Evolutionary conservation across 2,797 vertebrate genomes (phyloP), one percentile per base, ranked within the genome.

Genomic region (Phalloptychus januarius): DNA sequence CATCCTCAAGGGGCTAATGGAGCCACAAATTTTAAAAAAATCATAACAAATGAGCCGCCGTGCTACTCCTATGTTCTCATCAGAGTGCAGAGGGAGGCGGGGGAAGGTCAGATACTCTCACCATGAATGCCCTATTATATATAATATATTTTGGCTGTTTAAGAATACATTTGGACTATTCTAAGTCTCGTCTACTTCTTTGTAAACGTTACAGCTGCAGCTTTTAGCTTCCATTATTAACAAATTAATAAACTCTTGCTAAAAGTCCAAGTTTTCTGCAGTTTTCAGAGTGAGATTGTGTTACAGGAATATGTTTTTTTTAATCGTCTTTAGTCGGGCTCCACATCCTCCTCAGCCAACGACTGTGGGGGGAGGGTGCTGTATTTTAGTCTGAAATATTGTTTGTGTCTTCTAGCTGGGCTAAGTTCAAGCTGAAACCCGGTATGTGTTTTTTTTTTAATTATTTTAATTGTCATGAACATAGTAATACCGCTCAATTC

Each of bases 381-480:
- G 18, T 50, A 38, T 23, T 52, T 13, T 7, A 50, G 31, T 72
- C 71, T 50, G 28, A 72, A 72, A 48, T 23, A 50, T 50, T 52
- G 40, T 45, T 28, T 3, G 25, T 28, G 40, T 48, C 67, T n/a
- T 48, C 48, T n/a, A 25, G 16, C 10, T 77, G 38, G 50, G 31
- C 15, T 61, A 4, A 6, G 58, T 72, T 80, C 46, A 48, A 71
- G 31, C 61, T 69, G 12, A 76, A 81, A 67, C 50, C 38, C 33
- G 18, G 20, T 31, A 5, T 12, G 73, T 45, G 18, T 48, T 33
- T 1, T 2, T 46, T 82, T 81, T n/a, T n/a, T n/a, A n/a, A n/a
- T n/a, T 36, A 54, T 11, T 45, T 20, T 44, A 77, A 63, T 54
- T 70, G 71, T 45, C 5, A 70, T 7, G 7, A 74, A 36, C 69